Base-by-base conservation (phyloP, 2,797 vertebrate species). In the Siniperca scherzeri region DNA sequence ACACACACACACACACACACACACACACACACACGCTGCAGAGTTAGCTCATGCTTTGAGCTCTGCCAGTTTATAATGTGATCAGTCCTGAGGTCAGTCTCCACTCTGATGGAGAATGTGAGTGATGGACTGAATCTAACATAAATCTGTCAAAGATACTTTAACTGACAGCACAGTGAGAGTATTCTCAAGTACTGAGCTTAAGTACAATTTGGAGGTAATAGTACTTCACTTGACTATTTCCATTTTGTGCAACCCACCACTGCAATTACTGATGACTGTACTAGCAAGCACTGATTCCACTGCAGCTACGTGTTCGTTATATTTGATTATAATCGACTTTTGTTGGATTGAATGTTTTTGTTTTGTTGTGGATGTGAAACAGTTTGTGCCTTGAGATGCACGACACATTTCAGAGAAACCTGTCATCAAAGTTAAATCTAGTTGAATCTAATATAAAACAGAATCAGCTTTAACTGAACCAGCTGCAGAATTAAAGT, bases 41-140 rank as follows among this genome's bases (percentile, higher is more conserved):
- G 21, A 14, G 25, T 84, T 75, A 90, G 70, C 65, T 74, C 87
- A 88, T 74, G 65, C 57, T 44, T 27, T 30, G 21, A 70, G 68
- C 38, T 36, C 46, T 83, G 80, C 72, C 79, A 81, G 82, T 9
- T 57, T 19, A 4, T 33, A 56, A 82, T 19, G 44, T 21, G 68
- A 33, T 74, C 62, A 53, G 19, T 27, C 52, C 36, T 40, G 83
- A 81, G 78, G 25, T 77, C 78, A 57, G 74, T n/a, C 50, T 68
- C 22, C 36, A 8, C 60, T 36, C 53, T 17, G 25, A 44, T 3
- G 38, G 53, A 83, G n/a, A 50, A 56, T 1, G 7, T 33, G 44
- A 52, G 11, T 57, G 59, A 77, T 33, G 46, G 44, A 57, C 33
- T 40, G 60, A 53, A 4, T 9, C 50, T 9, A 30, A 55, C 70